Conservation (phyloP, 2,888 invertebrate genomes). For the Cyaniris semiargus region DNA sequence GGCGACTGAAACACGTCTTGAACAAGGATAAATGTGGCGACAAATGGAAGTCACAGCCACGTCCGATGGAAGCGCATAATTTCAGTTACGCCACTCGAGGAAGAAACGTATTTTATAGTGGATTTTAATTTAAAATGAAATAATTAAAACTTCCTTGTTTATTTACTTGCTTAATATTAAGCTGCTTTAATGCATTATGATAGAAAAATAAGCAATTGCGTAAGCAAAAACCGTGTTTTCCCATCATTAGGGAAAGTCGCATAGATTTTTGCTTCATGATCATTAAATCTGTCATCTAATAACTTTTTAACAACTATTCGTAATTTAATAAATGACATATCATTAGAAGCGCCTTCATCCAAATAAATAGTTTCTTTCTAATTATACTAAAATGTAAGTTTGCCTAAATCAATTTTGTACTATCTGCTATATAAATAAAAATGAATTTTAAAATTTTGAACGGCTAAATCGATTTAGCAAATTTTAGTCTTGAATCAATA, state of each 20-base stretch:
- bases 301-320: not conserved
- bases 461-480: too few relatives aligned
- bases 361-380: not conserved
- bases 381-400: too few relatives aligned
- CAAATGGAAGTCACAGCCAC: conserved; percentile 11
- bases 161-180: too few relatives aligned
- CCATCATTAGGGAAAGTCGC: not conserved
- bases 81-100: not conserved
- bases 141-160: not conserved
- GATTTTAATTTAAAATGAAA: not conserved
- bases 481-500: too few relatives aligned
- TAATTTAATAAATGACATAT: not conserved
- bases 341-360: not conserved
- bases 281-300: not conserved
- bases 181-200: not conserved
- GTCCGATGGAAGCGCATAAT: not conserved
- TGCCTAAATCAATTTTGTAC: too few relatives aligned
- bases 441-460: too few relatives aligned
- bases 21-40: conserved; percentile 29
- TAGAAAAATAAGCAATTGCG: not conserved
- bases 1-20: conserved; percentile 18
- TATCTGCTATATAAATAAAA: too few relatives aligned
- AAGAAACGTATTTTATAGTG: not conserved
- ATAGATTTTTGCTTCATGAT: not conserved
- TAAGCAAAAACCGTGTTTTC: not conserved